These are phyloP conservation scores for Oreochromis mossambicus DNA, from an alignment of 2,797 vertebrate species.

Conservation along the genomic window DNA sequence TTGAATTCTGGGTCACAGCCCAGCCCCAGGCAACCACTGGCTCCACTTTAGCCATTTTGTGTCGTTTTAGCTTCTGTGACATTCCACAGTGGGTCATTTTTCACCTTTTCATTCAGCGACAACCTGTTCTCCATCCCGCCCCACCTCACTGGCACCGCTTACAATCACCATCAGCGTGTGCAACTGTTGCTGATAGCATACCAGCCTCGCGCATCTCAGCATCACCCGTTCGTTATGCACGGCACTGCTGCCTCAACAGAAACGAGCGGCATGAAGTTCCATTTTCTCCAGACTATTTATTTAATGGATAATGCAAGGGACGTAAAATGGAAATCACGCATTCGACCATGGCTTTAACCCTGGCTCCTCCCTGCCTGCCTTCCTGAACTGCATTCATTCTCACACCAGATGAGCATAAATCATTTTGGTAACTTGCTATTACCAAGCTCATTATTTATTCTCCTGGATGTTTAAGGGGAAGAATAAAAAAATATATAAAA, in stretches of 20 bases:
- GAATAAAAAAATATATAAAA: conserved; percentile 36
- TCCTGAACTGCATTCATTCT: conserved; percentile 14
- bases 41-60: conserved; percentile 29
- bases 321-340: conserved; percentile 64
- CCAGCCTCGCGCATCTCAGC: background rate
- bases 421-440: conserved; percentile 56
- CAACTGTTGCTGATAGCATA: conserved; percentile 41
- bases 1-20: conserved; percentile 60
- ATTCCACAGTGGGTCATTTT: conserved; percentile 34
- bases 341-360: conserved; percentile 66
- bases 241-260: conserved; percentile 40
- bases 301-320: conserved; percentile 72
- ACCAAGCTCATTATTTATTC: conserved; percentile 58
- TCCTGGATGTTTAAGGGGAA: conserved; percentile 46
- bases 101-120: conserved; percentile 45
- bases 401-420: conserved; percentile 51
- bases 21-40: conserved; percentile 48
- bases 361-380: conserved; percentile 19
- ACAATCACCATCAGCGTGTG: conserved; percentile 1
- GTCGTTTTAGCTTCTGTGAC: conserved; percentile 25
- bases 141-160: conserved; percentile 19
- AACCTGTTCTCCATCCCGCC: conserved; percentile 39
- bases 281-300: conserved; percentile 70
- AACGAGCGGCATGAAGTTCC: conserved; percentile 34
- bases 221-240: conserved; percentile 54